These are phyloP conservation scores for Polymixis lichenea DNA, from an alignment of 2,888 invertebrate genomes.

Conservation along the genomic window DNA sequence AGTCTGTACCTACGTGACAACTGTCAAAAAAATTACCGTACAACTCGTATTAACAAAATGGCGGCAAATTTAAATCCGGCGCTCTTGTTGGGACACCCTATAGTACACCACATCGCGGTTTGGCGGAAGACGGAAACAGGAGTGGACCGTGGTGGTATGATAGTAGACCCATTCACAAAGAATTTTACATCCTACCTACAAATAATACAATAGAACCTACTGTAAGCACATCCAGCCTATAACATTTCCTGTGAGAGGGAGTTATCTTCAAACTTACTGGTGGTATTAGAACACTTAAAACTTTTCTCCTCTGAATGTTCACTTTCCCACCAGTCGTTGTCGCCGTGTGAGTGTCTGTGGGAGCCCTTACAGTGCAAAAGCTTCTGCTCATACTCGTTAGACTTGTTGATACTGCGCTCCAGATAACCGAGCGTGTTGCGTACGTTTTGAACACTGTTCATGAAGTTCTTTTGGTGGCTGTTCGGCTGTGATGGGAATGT, in stretches of 20 bases:
- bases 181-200: neutral
- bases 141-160: neutral
- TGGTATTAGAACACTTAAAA: slow-evolving; percentile 53
- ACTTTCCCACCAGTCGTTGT: slow-evolving; percentile 74
- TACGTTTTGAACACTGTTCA: slow-evolving; percentile 79
- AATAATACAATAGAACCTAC: neutral
- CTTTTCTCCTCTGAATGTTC: slow-evolving; percentile 69
- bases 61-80: too few relatives aligned
- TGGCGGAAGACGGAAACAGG: neutral
- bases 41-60: too few relatives aligned
- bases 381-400: slow-evolving; percentile 78
- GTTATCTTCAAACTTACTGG: slow-evolving; percentile 49
- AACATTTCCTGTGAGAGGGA: neutral
- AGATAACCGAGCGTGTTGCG: slow-evolving; percentile 76
- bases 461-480: slow-evolving; percentile 73
- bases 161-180: neutral
- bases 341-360: slow-evolving; percentile 76
- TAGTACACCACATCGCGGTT: neutral
- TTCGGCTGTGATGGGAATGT: slow-evolving; percentile 58
- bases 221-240: neutral
- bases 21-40: too few relatives aligned
- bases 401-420: slow-evolving; percentile 80
- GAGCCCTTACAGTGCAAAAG: slow-evolving; percentile 76
- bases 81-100: too few relatives aligned
- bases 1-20: too few relatives aligned